Evolutionary conservation across 2,113 vertebrate species (phyloP), one percentile per base, ranked within the genome.

Genomic region (Zosterops borbonicus): DNA sequence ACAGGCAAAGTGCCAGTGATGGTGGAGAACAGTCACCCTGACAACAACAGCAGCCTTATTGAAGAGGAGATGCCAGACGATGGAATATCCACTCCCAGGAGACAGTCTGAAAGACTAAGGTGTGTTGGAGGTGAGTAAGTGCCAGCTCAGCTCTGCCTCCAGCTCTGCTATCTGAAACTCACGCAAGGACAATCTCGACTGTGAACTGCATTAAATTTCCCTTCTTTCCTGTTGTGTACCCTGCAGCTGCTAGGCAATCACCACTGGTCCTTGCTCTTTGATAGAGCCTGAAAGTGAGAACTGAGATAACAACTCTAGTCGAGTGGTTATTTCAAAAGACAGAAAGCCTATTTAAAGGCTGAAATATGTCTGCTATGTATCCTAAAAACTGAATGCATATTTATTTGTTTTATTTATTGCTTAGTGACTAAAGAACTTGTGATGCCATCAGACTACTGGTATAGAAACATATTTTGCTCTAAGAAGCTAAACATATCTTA

Each of bases 71-170:
- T 29, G 44, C 67, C 63, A 94, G 90, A 93, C 92, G 80, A 83
- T 64, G 55, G 79, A 65, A 75, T 47, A 95, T 83, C 59, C 76
- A 82, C 74, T 94, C 91, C 91, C 71, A 59, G 4, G 15, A 83
- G 21, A 75, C 4, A 89, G 79, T 90, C 89, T 94, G 87, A 84
- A 47, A 68, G 39, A 79, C 41, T 60, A 74, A 94, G 96, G 92
- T 94, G 93, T 92, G 94, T 53, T 87, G 58, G 69, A 87, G 44
- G 74, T 91, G 96, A 93, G 64, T 90, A 92, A 95, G 65, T 42
- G 91, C 83, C 81, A 89, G 69, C 83, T 97, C 94, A 97, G 65
- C 78, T 9, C 49, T 89, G 46, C 31, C 83, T 81, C 47, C 52
- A 82, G 86, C 35, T 62, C 69, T 0, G 0, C 64, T 87, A 39